Conservation (phyloP, 2,113 vertebrate species). For the Oceanites oceanicus region DNA sequence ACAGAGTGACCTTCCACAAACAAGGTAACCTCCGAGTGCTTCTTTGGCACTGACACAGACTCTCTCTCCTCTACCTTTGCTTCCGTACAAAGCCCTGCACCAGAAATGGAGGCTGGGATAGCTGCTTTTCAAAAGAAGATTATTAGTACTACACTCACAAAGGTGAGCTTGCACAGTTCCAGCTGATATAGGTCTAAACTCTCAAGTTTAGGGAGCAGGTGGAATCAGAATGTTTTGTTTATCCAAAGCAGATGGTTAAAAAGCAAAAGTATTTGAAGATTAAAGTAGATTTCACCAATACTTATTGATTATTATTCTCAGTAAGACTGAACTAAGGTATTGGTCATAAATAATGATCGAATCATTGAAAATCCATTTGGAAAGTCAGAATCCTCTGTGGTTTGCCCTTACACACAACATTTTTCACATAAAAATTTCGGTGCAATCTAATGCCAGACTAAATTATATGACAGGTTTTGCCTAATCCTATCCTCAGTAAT, state of each 20-base stretch:
- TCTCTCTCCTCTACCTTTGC: neutral
- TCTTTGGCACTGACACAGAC: neutral
- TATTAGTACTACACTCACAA: neutral
- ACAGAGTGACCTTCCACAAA: neutral
- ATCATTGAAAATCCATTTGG: neutral
- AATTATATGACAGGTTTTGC: neutral
- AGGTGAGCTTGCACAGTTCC: neutral
- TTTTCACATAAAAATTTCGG: neutral
- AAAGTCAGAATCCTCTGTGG: neutral
- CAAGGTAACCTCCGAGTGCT: rapidly evolving
- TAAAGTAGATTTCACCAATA: neutral
- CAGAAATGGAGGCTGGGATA: neutral
- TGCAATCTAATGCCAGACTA: neutral
- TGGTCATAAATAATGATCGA: neutral
- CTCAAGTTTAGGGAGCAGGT: neutral
- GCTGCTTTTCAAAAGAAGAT: neutral
- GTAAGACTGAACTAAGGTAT: neutral
- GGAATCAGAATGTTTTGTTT: neutral
- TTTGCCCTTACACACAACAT: neutral
- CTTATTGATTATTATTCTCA: neutral
- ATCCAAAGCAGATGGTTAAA: neutral
- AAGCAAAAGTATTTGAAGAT: neutral
- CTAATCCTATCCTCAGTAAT: neutral
- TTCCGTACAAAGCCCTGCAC: neutral
- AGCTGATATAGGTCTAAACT: neutral